Evolutionary conservation across 2,797 vertebrate species (phyloP).

Genomic region (Ciconia nigra): DNA sequence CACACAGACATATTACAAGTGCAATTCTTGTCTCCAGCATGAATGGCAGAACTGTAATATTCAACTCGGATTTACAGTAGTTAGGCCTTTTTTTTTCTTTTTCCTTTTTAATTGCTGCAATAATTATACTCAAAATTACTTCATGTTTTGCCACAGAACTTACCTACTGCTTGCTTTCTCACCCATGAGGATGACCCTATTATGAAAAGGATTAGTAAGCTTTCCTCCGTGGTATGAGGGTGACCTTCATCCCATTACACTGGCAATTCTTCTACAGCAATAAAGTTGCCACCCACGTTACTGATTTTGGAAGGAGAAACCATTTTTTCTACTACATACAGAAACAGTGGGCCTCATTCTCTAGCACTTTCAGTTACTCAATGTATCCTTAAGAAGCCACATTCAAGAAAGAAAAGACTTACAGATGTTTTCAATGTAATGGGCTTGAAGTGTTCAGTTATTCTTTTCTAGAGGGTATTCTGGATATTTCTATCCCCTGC

Average conservation of each 20-base stretch:
- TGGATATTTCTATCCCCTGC: not conserved
- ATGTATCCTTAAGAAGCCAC: not conserved
- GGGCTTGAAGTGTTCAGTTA: not conserved
- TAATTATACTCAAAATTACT: not conserved
- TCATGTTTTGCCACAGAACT: not conserved
- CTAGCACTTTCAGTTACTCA: not conserved
- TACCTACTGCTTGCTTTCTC: not conserved
- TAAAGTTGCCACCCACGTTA: not conserved
- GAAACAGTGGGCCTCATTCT: not conserved
- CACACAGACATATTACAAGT: not conserved
- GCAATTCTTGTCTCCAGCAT: not conserved
- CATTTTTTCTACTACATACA: accelerated
- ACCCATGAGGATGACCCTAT: not conserved
- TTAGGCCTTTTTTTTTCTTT: not conserved
- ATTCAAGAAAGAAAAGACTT: not conserved
- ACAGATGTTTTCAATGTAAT: not conserved
- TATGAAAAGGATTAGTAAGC: not conserved
- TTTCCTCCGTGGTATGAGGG: not conserved
- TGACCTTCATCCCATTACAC: not conserved
- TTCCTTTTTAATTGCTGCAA: not conserved
- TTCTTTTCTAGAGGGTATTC: not conserved
- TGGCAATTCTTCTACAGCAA: not conserved
- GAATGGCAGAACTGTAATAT: not conserved
- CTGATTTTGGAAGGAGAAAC: not conserved
- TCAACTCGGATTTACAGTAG: not conserved